These are phyloP conservation scores for Myopa tessellatipennis DNA, from an alignment of 2,888 invertebrate genomes.

Conservation along the genomic window DNA sequence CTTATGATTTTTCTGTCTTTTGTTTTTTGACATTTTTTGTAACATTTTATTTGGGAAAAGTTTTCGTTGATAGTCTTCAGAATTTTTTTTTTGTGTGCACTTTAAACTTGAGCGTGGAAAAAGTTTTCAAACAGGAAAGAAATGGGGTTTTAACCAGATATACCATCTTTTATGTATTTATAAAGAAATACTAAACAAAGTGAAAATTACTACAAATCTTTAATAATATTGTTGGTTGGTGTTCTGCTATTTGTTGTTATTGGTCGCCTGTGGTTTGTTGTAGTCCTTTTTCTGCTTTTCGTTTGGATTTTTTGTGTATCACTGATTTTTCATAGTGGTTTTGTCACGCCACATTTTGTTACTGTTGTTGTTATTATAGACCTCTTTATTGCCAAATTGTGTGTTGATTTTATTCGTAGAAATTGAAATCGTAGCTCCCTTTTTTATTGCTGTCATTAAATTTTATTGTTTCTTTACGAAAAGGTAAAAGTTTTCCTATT, in stretches of 20 bases:
- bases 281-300: conserved; percentile 48
- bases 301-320: conserved; percentile 15
- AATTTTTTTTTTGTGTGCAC: too few species aligned
- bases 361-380: not conserved
- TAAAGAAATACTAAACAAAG: too few species aligned
- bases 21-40: not conserved
- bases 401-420: conserved; percentile 23
- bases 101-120: too few species aligned
- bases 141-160: too few species aligned
- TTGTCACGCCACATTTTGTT: conserved; percentile 59
- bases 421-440: not conserved
- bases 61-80: too few species aligned
- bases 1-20: not conserved
- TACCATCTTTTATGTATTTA: too few species aligned
- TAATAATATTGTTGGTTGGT: too few species aligned
- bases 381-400: not conserved
- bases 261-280: conserved; percentile 13
- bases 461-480: conserved; percentile 6
- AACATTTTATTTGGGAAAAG: too few species aligned
- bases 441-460: conserved; percentile 18
- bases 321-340: conserved; percentile 49
- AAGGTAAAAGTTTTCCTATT: too few species aligned
- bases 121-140: too few species aligned
- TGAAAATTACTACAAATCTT: too few species aligned
- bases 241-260: too few species aligned